Base-by-base conservation (phyloP, 2,113 vertebrate genomes). In the Gobius niger region DNA sequence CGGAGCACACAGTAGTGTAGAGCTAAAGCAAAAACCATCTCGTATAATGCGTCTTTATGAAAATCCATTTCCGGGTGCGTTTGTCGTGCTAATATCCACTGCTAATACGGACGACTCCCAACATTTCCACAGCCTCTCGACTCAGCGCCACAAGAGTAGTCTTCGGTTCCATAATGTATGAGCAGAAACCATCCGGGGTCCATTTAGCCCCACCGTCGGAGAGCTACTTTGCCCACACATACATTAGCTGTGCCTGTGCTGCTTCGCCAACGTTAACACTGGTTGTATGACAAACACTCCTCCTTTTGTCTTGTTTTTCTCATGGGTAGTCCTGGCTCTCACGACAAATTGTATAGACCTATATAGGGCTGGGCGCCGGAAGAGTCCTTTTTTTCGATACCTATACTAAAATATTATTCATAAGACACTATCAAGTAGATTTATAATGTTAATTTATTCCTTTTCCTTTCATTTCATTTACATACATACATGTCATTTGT, bases 121-220 rank as follows among this genome's bases (percentile, higher is more conserved):
- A 67, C 46, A 50, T 73, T 47, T 68, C 49, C 64, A 65, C 74
- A 57, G 68, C 56, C 44, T 44, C 51, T 18, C 54, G 65, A 52
- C 68, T 72, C 47, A 51, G 70, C 51, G 65, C 34, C 70, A 14
- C 15, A 14, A 14, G 34, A 61, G 70, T 65, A 79, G 78, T 66
- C 61, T 44, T 61, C 49, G 70, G 78, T 51, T 68, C 73, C 59
- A 46, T 34, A 40, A 47, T 40, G 47, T 73, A 65, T 12, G 16
- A 78, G 53, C 66, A 47, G 24, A 73, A 70, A 65, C 46, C 46
- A 71, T 64, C 73, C 34, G 69, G 65, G 73, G 47, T 53, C 68
- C 81, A 77, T 76, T 81, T 75, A 68, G 68, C 63, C 70, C 67
- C 79, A 63, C 76, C 52, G 72, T 64, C 52, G 73, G 61, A 76